Evolutionary conservation across 2,113 vertebrate genomes (phyloP).

Genomic region (Scalopus aquaticus): DNA sequence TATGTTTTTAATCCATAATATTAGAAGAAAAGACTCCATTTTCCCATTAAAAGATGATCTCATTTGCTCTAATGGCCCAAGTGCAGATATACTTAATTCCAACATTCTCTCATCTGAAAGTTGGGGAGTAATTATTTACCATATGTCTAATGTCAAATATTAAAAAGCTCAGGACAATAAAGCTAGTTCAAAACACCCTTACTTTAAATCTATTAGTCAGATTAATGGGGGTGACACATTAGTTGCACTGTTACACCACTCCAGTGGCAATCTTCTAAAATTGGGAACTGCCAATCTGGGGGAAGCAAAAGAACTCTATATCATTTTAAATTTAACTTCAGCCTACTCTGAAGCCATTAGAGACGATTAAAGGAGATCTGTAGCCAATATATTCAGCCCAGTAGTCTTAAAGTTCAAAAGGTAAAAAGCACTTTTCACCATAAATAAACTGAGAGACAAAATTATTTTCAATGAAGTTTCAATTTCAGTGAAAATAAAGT

Average conservation of each 20-base stretch:
- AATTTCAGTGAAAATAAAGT: constrained; percentile 74
- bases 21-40: neutral
- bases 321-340: constrained; percentile 67
- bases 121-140: neutral
- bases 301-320: constrained; percentile 30
- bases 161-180: constrained; percentile 50
- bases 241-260: neutral
- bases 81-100: neutral
- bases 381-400: constrained; percentile 39
- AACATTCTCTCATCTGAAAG: neutral
- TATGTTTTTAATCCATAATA: constrained; percentile 37
- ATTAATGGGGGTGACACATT: constrained; percentile 49
- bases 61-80: constrained; percentile 41
- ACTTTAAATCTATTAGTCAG: constrained; percentile 52
- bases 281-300: constrained; percentile 42
- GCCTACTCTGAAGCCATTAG: constrained; percentile 53
- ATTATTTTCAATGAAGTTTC: constrained; percentile 78
- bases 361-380: constrained; percentile 60
- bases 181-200: constrained; percentile 42
- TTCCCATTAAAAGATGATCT: constrained; percentile 39
- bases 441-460: constrained; percentile 72
- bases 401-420: constrained; percentile 74
- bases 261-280: constrained; percentile 60
- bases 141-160: constrained; percentile 44
- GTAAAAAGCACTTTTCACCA: constrained; percentile 71